Percentiles rank a stretch among this genome's conserved stretches.
Evolutionary conservation across 2,113 vertebrate species (phyloP).

Genomic region (Protomyctophum bolini): DNA sequence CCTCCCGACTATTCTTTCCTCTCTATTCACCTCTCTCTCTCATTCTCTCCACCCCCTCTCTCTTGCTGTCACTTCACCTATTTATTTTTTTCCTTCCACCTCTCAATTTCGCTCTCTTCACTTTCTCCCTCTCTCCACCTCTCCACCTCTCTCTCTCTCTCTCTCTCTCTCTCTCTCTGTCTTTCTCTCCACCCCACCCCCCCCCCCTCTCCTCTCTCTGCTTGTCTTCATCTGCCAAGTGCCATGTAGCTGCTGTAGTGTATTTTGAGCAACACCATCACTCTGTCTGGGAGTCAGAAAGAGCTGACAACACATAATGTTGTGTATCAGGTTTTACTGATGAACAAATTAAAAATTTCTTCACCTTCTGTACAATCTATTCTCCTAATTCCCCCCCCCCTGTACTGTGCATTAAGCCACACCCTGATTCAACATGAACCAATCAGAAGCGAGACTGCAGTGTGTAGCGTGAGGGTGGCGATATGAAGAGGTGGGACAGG

Average conservation of each 20-base stretch:
- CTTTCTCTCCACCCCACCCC: neutral
- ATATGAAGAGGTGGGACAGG: constrained; percentile 58
- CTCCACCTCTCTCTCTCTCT: neutral
- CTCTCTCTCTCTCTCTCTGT: neutral
- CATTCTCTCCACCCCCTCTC: neutral
- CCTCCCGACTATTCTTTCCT: neutral
- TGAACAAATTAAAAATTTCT: neutral
- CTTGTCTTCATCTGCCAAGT: neutral
- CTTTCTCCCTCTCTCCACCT: constrained; percentile 2
- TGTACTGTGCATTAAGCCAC: constrained; percentile 27
- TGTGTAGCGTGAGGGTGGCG: constrained; percentile 58
- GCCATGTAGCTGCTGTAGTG: neutral
- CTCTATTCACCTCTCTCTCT: neutral
- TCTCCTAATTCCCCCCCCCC: neutral
- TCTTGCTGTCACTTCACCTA: neutral
- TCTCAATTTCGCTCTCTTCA: constrained; percentile 2
- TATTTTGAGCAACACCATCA: neutral
- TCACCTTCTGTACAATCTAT: constrained; percentile 2
- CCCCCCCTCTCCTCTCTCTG: neutral
- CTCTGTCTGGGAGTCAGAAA: neutral
- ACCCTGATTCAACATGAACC: constrained; percentile 44
- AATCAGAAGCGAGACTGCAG: constrained; percentile 62
- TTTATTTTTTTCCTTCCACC: neutral
- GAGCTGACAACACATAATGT: neutral
- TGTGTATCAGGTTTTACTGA: neutral